Evolutionary conservation across 2,797 vertebrate genomes (phyloP).

Genomic region (Gymnothorax javanicus): DNA sequence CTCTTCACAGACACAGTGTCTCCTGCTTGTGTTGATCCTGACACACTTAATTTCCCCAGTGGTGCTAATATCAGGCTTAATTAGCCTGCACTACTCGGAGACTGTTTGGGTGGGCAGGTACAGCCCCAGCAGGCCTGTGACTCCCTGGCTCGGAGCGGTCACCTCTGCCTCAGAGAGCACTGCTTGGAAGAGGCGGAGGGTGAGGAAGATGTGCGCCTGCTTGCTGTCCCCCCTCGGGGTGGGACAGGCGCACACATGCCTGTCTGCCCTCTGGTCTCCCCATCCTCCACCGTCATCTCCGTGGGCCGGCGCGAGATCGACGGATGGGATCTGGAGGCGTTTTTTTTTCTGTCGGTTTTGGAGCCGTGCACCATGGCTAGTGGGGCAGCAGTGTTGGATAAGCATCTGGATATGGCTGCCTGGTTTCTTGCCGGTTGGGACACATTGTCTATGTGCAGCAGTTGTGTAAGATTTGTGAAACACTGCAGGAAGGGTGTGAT

Average conservation of each 20-base stretch:
- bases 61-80: conserved; percentile 33
- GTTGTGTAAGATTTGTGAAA: not conserved
- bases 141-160: conserved; percentile 55
- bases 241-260: conserved; percentile 64
- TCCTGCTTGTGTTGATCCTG: conserved; percentile 2
- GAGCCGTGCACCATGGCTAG: conserved; percentile 13
- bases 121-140: conserved; percentile 51
- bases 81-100: conserved; percentile 31
- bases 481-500: not conserved
- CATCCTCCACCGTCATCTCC: not conserved
- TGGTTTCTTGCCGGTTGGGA: not conserved
- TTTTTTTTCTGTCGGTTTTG: conserved; percentile 33
- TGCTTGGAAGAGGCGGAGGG: conserved; percentile 46
- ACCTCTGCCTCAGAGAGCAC: conserved; percentile 46
- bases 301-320: conserved; percentile 17
- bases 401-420: not conserved
- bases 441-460: not conserved
- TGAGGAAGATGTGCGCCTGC: conserved; percentile 33
- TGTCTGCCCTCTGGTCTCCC: conserved; percentile 28
- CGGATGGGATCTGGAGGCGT: conserved; percentile 44
- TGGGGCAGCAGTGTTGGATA: not conserved
- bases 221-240: conserved; percentile 58
- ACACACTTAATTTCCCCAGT: conserved; percentile 30
- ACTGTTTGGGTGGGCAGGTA: conserved; percentile 6
- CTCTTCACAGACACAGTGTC: not conserved